phyloP scores from a whole-genome alignment of 2,113 vertebrate genomes.

The Pterocles burchelli region DNA sequence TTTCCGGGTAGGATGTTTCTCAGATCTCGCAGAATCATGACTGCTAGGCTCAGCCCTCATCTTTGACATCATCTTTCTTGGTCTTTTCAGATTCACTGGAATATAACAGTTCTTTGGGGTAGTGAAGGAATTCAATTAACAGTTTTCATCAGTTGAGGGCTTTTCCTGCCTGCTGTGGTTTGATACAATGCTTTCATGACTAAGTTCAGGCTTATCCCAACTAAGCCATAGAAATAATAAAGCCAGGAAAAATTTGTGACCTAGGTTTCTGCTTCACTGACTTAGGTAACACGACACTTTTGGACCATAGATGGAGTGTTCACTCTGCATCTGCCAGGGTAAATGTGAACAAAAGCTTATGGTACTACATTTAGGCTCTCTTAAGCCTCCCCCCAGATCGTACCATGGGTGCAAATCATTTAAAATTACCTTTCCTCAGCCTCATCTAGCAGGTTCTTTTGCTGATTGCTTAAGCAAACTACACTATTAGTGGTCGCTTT shows the following conservation, averaged over 20 bases:
- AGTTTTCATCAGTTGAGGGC: not conserved
- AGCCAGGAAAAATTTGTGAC: not conserved
- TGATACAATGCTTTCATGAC: not conserved
- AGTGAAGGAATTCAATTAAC: not conserved
- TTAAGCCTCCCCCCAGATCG: not conserved
- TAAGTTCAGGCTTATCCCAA: not conserved
- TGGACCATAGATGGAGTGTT: not conserved
- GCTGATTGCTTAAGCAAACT: not conserved
- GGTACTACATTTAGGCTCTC: not conserved
- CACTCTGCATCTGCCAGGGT: not conserved
- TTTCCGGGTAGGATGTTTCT: not conserved
- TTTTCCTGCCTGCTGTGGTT: not conserved
- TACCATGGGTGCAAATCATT: not conserved
- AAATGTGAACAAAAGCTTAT: not conserved
- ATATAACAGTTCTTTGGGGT: not conserved
- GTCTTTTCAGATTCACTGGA: not conserved
- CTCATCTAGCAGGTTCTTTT: not conserved
- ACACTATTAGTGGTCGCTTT: not conserved
- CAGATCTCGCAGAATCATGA: not conserved
- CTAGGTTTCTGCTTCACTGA: not conserved
- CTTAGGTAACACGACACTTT: not conserved
- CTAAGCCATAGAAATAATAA: not conserved
- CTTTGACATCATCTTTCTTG: not conserved
- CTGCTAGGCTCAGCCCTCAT: not conserved
- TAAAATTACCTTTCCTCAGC: not conserved